Percentiles rank a stretch among this genome's conserved stretches.
phyloP scores from a whole-genome alignment of 2,797 vertebrate species.

The Brachyalestes nurse region DNA sequence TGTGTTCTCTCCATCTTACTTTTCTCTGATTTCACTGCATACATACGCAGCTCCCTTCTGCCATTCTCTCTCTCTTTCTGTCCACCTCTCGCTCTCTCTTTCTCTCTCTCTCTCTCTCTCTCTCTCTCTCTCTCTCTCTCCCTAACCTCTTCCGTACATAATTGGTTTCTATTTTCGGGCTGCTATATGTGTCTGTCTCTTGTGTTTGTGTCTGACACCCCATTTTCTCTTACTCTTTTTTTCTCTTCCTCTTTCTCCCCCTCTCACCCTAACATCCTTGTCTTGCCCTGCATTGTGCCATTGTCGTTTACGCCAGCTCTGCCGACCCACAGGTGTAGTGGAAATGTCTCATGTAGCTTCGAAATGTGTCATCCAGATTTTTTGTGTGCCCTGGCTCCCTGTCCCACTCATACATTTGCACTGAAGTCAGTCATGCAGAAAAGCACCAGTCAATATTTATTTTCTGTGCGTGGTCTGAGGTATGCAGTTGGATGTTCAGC shows the following conservation, averaged over 20 bases:
- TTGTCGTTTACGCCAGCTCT: slow-evolving; percentile 11
- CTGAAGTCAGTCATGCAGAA: background rate
- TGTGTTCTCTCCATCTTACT: slow-evolving; percentile 34
- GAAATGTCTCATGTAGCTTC: background rate
- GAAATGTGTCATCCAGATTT: background rate
- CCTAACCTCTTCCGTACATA: slow-evolving; percentile 64
- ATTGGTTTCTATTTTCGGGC: slow-evolving; percentile 87
- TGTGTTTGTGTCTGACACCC: slow-evolving; percentile 82
- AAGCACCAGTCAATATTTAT: slow-evolving; percentile 13
- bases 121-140: slow-evolving; percentile 26
- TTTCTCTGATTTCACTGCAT: slow-evolving; percentile 39
- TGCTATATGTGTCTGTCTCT: slow-evolving; percentile 81
- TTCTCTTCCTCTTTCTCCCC: slow-evolving; percentile 5
- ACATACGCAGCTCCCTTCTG: slow-evolving; percentile 29
- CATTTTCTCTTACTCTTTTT: slow-evolving; percentile 51
- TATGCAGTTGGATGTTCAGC: slow-evolving; percentile 19
- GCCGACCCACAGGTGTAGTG: background rate
- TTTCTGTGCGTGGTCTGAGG: background rate
- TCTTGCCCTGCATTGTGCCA: slow-evolving; percentile 30
- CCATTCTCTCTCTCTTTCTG: slow-evolving; percentile 24
- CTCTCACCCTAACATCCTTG: slow-evolving; percentile 22
- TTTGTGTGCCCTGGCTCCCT: background rate
- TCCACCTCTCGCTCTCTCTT: slow-evolving; percentile 9
- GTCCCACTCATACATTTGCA: background rate
- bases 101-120: slow-evolving; percentile 22